phyloP scores from a whole-genome alignment of 2,888 invertebrate species.

The Trypoxylon attenuatum region DNA sequence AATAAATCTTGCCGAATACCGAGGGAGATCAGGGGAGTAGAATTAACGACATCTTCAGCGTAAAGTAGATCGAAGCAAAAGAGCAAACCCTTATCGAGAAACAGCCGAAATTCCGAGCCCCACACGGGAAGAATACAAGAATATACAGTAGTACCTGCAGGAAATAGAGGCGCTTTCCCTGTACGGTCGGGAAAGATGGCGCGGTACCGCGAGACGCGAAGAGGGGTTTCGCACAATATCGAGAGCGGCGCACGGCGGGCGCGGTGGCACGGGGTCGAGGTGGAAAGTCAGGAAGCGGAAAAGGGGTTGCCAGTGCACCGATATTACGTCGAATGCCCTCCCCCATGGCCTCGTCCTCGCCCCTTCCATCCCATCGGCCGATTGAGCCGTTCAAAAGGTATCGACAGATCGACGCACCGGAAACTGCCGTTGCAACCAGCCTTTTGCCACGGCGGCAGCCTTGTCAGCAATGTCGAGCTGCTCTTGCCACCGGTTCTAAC shows the following conservation, averaged over 20 bases:
- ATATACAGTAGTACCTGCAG: slow-evolving; percentile 29
- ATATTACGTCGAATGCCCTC: slow-evolving; percentile 31
- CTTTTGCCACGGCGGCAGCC: slow-evolving; percentile 36
- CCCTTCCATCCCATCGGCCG: slow-evolving; percentile 22
- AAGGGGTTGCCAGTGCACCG: slow-evolving; percentile 43
- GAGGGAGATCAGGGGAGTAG: background rate
- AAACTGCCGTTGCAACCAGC: slow-evolving; percentile 50
- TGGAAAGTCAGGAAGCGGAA: slow-evolving; percentile 36
- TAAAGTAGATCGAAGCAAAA: background rate
- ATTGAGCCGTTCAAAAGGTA: slow-evolving; percentile 54
- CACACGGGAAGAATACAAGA: slow-evolving; percentile 13
- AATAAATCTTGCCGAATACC: slow-evolving; percentile 1
- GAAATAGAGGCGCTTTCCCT: slow-evolving; percentile 33
- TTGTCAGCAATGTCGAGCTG: slow-evolving; percentile 46
- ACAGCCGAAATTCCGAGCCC: background rate
- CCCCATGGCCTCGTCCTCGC: background rate
- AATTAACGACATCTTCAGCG: background rate
- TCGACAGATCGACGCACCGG: slow-evolving; percentile 64
- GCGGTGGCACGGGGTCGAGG: slow-evolving; percentile 24
- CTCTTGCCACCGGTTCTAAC: slow-evolving; percentile 37
- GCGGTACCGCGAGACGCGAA: slow-evolving; percentile 20
- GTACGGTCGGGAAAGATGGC: slow-evolving; percentile 30
- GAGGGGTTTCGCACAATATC: slow-evolving; percentile 23
- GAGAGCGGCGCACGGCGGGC: slow-evolving; percentile 1
- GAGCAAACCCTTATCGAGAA: background rate